These are phyloP conservation scores for Poecilia latipinna DNA, from an alignment of 2,113 vertebrate species.

Conservation along the genomic window DNA sequence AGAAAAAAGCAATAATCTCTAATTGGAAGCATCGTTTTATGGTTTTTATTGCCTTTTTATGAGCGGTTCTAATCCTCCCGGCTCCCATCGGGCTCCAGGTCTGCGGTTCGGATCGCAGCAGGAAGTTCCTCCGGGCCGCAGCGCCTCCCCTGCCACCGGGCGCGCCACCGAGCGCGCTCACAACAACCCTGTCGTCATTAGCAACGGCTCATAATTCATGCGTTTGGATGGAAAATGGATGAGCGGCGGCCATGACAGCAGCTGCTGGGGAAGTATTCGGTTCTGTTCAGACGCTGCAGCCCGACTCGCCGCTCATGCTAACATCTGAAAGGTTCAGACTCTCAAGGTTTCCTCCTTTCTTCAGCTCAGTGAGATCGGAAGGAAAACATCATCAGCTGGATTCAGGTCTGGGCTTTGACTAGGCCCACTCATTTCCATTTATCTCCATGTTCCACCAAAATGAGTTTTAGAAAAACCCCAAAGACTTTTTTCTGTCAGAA, in stretches of 20 bases:
- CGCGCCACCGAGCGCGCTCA: conserved; percentile 16
- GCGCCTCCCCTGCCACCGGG: conserved; percentile 48
- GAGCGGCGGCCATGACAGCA: conserved; percentile 49
- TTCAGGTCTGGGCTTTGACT: not conserved
- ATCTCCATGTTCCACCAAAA: too few species aligned
- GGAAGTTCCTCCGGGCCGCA: conserved; percentile 36
- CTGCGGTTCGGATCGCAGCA: conserved; percentile 61
- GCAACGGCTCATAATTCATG: conserved; percentile 66
- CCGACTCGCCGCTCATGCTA: too few species aligned
- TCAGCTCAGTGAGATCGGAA: too few species aligned
- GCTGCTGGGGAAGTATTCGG: not conserved
- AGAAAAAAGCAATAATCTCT: too few species aligned
- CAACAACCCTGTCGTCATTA: conserved; percentile 38
- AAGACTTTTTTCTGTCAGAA: too few species aligned
- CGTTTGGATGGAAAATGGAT: conserved; percentile 65
- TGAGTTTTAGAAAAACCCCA: too few species aligned
- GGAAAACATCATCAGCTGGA: not conserved
- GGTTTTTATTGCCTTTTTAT: not conserved
- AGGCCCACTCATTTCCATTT: not conserved
- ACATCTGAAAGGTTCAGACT: too few species aligned
- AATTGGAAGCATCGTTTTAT: too few species aligned
- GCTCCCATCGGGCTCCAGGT: conserved; percentile 66
- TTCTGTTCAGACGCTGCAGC: too few species aligned
- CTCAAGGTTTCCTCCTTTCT: too few species aligned
- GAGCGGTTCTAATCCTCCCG: conserved; percentile 41